Evolutionary conservation across 2,888 invertebrate species (phyloP).

Genomic region (Meliscaeva auricollis): DNA sequence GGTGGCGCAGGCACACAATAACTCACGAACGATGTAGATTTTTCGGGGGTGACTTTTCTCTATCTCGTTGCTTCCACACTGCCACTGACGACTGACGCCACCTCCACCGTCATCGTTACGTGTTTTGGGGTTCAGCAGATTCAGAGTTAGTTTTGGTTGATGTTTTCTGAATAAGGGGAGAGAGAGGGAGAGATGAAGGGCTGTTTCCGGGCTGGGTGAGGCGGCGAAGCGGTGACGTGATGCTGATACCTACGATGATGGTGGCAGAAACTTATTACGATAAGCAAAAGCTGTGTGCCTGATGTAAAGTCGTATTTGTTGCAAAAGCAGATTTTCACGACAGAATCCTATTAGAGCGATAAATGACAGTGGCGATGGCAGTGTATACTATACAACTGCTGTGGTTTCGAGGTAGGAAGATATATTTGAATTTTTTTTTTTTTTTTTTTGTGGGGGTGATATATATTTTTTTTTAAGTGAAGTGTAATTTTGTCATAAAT

Average conservation of each 20-base stretch:
- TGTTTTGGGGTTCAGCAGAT: conserved; percentile 20
- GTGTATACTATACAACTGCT: conserved; percentile 9
- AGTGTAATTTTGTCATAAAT: conserved; percentile 19
- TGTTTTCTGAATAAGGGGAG: background rate
- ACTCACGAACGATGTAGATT: conserved; percentile 47
- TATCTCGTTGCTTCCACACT: conserved; percentile 14
- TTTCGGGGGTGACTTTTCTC: conserved; percentile 13
- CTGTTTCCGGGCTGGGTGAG: conserved; percentile 6
- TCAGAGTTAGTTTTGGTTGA: conserved; percentile 10
- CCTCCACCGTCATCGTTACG: background rate
- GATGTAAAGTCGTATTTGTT: conserved; percentile 46
- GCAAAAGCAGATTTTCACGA: conserved; percentile 60
- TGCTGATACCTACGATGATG: conserved; percentile 25
- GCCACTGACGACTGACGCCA: background rate
- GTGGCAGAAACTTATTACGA: conserved; percentile 57
- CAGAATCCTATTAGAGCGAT: conserved; percentile 64
- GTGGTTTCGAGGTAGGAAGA: conserved; percentile 2
- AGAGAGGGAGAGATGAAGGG: background rate
- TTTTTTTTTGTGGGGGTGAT: background rate
- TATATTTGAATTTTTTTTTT: background rate
- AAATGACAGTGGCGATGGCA: conserved; percentile 58
- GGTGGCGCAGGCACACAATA: conserved; percentile 55
- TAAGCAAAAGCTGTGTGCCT: conserved; percentile 46
- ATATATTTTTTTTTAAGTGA: background rate
- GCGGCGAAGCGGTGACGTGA: background rate